These are phyloP conservation scores for Falco rusticolus DNA, from an alignment of 2,797 vertebrate species.

Conservation along the genomic window DNA sequence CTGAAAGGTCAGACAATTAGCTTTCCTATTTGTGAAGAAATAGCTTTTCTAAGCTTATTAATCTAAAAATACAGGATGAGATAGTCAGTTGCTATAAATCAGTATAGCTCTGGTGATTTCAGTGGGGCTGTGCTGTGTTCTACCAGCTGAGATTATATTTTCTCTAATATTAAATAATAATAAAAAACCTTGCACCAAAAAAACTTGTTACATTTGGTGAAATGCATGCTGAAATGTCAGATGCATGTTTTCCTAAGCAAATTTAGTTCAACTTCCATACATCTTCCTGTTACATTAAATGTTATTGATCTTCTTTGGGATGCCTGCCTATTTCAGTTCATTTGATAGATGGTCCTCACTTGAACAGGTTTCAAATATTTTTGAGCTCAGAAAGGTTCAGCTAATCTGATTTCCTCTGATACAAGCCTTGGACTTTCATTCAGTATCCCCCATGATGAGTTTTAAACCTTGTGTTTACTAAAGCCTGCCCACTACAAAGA, in stretches of 20 bases:
- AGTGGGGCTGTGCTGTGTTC: neutral
- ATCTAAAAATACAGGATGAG: conserved; percentile 36
- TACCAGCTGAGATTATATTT: neutral
- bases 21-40: conserved; percentile 45
- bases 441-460: neutral
- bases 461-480: neutral
- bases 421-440: neutral
- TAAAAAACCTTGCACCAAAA: neutral
- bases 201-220: neutral
- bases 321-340: neutral
- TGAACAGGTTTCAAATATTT: neutral
- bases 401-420: neutral
- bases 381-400: neutral
- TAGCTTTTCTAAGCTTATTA: conserved; percentile 44
- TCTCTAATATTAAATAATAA: conserved; percentile 3
- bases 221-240: neutral
- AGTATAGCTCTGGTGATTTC: neutral
- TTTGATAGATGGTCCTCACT: neutral
- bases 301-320: neutral
- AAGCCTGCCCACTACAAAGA: neutral
- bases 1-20: conserved; percentile 59
- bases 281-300: neutral
- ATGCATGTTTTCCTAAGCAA: neutral
- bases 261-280: neutral
- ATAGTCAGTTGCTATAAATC: conserved; percentile 18